Evolutionary conservation across 2,888 invertebrate genomes (phyloP), one percentile per base, ranked within the genome.

Genomic region (Strigamia maritima): DNA sequence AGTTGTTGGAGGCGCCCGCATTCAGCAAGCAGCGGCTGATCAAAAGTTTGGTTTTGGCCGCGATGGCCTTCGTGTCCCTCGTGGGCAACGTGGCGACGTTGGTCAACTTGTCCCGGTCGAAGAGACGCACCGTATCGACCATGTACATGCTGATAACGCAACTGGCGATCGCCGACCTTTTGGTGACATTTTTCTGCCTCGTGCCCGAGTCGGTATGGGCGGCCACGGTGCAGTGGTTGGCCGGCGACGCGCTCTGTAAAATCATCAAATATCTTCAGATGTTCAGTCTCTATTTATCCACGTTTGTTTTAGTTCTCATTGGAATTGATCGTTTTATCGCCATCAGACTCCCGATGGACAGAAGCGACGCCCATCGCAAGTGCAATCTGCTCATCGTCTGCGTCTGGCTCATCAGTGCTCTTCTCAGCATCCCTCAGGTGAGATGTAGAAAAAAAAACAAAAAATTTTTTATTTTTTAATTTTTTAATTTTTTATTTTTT

Each of bases 371-470:
- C 0, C 90, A 91, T 78, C 85, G 85, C 35, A 89, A 91, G 14
- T 92, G 92, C 81, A 89, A 89, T 80, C 88, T 91, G 78, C 88
- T 93, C 79, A 89, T 94, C 31, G 88, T 89, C 0, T 86, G 90
- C 60, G 91, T 91, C n/a, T 94, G 93, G 90, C 86, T 90, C 6
- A 85, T 93, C 75, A 92, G 93, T 83, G 88, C 91, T 79, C 79
- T 92, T n/a, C 88, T 94, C 76, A 93, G 93, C 84, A 86, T 91
- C 83, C 94, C 94, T 24, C 94, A 94, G 92, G 94, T 94, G n/a
- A n/a, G n/a, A n/a, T n/a, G n/a, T n/a, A n/a, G n/a, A n/a, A 35
- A 35, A n/a, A n/a, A n/a, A n/a, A n/a, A n/a, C n/a, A n/a, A n/a
- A n/a, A n/a, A n/a, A n/a, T n/a, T n/a, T n/a, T n/a, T n/a, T n/a